Percentiles rank a stretch among this genome's conserved stretches.
phyloP scores from a whole-genome alignment of 2,797 vertebrate species.

The Sphenodon punctatus region DNA sequence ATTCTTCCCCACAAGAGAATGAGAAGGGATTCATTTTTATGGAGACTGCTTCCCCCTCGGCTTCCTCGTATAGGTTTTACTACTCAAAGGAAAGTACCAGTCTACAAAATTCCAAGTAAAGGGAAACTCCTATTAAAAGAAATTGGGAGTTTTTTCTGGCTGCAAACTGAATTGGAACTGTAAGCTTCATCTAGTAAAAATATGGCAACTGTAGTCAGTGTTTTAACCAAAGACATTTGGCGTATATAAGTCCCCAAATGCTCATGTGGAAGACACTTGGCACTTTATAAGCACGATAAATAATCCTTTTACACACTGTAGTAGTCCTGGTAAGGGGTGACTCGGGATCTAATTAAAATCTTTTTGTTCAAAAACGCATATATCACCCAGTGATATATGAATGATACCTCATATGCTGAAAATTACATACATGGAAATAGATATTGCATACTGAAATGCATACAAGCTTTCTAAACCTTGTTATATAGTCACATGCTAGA shows the following conservation, averaged over 20 bases:
- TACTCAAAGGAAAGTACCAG: slow-evolving; percentile 30
- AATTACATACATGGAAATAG: slow-evolving; percentile 44
- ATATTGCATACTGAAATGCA: not conserved
- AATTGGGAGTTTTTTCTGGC: slow-evolving; percentile 47
- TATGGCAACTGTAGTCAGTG: slow-evolving; percentile 27
- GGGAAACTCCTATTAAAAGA: slow-evolving; percentile 16
- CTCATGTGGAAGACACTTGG: slow-evolving; percentile 39
- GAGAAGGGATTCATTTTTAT: too few relatives aligned
- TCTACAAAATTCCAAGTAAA: slow-evolving; percentile 33
- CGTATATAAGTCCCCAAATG: slow-evolving; percentile 36
- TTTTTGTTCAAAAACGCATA: slow-evolving; percentile 46
- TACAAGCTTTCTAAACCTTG: not conserved
- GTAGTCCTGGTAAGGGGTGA: slow-evolving; percentile 45
- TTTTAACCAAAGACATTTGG: slow-evolving; percentile 30
- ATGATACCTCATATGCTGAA: slow-evolving; percentile 2
- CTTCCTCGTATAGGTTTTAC: slow-evolving; percentile 27
- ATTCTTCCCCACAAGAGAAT: too few relatives aligned
- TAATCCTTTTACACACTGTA: slow-evolving; percentile 53
- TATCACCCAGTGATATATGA: slow-evolving; percentile 22
- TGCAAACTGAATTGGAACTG: slow-evolving; percentile 39
- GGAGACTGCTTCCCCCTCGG: not conserved
- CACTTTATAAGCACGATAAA: slow-evolving; percentile 43
- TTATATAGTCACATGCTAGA: not conserved
- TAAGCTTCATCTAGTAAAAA: slow-evolving; percentile 51
- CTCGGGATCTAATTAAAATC: slow-evolving; percentile 27